Evolutionary conservation across 1,140 invertebrate species (phyloP), one percentile per base, ranked within the genome.

Genomic region (Anadara kagoshimensis): DNA sequence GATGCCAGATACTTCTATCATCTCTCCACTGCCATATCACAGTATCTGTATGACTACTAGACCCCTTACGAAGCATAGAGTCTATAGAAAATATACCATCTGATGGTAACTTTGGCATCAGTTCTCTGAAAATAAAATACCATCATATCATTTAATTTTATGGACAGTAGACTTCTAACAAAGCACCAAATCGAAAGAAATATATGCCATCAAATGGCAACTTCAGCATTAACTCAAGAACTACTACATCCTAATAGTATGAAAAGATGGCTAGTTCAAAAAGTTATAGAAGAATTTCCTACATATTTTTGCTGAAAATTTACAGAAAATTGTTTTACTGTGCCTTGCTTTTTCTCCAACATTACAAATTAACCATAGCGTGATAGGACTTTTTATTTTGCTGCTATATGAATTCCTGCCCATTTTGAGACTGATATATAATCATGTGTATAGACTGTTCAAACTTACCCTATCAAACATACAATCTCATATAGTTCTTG

Each of bases 401-500:
- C n/a, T n/a, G n/a, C n/a, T n/a, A n/a, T n/a, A n/a, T n/a, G n/a
- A n/a, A n/a, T n/a, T n/a, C n/a, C n/a, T n/a, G n/a, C n/a, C n/a
- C n/a, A n/a, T n/a, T n/a, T n/a, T n/a, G n/a, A n/a, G n/a, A n/a
- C n/a, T n/a, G 29, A 36, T 36, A 36, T 36, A 7, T 36, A 36
- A 36, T 36, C 7, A 7, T 36, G 29, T 36, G n/a, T n/a, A n/a
- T n/a, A n/a, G n/a, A n/a, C 29, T 36, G 7, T 36, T 36, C 75
- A 22, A 12, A 79, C 88, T 76, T 76, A 90, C 89, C 96, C 96
- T 82, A 98, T 98, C 8, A 99, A 91, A 80, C 95, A 96, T 0
- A 97, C 98, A 68, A 99, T 97, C 91, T 98, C 97, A 87, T 97
- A 97, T 76, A 98, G 91, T 89, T 99, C 97, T 88, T 98, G 96